Conservation (phyloP, 64 coral and sea anemone species). For the Montipora efflorescens region DNA sequence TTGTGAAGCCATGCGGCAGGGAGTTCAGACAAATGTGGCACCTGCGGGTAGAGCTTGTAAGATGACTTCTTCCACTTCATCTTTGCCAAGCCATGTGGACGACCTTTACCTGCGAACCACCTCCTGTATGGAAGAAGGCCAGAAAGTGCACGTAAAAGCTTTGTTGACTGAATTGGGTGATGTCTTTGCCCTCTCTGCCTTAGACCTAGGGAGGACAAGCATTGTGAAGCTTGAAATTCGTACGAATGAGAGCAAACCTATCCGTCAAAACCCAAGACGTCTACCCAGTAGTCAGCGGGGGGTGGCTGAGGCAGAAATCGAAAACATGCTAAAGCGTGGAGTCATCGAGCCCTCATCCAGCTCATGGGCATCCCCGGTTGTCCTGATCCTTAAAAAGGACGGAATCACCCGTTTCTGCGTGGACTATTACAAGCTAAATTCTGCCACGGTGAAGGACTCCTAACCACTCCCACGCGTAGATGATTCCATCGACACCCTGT, state of each 20-base stretch:
- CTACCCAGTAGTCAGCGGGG: not conserved
- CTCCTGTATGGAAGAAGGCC: not conserved
- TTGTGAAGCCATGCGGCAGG: not conserved
- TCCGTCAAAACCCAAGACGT: not conserved
- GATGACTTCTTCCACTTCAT: not conserved
- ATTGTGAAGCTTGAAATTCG: not conserved
- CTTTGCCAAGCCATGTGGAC: not conserved
- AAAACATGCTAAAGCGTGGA: conserved; percentile 1
- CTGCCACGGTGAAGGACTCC: not conserved
- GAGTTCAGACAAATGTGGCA: not conserved
- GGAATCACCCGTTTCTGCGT: conserved; percentile 29
- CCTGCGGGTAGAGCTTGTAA: not conserved
- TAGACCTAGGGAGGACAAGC: conserved; percentile 19
- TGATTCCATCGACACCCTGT: not conserved
- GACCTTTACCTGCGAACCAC: not conserved
- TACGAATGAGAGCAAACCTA: not conserved
- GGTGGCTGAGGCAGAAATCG: not conserved
- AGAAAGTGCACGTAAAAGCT: not conserved
- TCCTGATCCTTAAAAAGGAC: conserved; percentile 42
- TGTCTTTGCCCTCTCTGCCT: not conserved
- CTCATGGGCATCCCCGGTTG: conserved; percentile 29
- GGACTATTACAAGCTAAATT: conserved; percentile 38
- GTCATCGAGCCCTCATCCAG: conserved; percentile 15
- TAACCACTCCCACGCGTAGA: not conserved
- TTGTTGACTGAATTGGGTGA: conserved; percentile 16